Conservation (phyloP, 2,797 vertebrate species). For the Anableps anableps region DNA sequence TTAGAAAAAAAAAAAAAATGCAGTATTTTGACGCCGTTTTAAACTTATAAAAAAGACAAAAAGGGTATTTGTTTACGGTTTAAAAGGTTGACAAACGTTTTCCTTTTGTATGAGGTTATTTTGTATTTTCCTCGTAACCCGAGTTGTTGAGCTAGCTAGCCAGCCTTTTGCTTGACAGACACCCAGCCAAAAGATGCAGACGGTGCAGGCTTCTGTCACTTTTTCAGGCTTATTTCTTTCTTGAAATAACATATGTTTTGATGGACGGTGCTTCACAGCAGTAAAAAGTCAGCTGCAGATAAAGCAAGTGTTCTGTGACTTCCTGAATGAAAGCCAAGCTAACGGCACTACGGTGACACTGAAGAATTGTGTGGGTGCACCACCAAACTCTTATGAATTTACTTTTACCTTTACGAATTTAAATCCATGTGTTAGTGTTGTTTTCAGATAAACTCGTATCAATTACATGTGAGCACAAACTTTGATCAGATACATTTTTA, state of each 20-base stretch:
- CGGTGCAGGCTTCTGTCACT: slow-evolving; percentile 27
- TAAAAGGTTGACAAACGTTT: background rate
- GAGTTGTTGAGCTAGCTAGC: slow-evolving; percentile 45
- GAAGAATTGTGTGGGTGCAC: slow-evolving; percentile 36
- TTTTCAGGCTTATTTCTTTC: slow-evolving; percentile 7
- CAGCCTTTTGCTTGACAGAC: slow-evolving; percentile 25
- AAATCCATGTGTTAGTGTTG: background rate
- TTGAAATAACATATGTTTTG: background rate
- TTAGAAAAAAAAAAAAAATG: background rate
- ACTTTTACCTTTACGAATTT: slow-evolving; percentile 1
- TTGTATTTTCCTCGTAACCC: slow-evolving; percentile 40
- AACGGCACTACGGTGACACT: slow-evolving; percentile 31
- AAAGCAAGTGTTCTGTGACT: background rate
- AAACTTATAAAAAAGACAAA: background rate
- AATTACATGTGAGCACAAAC: background rate
- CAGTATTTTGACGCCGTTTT: background rate
- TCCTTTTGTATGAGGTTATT: slow-evolving; percentile 4
- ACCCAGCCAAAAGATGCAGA: slow-evolving; percentile 3
- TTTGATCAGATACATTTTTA: background rate
- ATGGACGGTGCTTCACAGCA: background rate
- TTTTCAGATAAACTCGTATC: background rate
- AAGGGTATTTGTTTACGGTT: rapidly evolving
- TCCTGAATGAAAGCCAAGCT: slow-evolving; percentile 18
- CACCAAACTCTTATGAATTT: slow-evolving; percentile 14
- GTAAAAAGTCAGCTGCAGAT: background rate